These are phyloP conservation scores for Atopsyche davidsoni DNA, from an alignment of 1,140 invertebrate species.

Conservation along the genomic window DNA sequence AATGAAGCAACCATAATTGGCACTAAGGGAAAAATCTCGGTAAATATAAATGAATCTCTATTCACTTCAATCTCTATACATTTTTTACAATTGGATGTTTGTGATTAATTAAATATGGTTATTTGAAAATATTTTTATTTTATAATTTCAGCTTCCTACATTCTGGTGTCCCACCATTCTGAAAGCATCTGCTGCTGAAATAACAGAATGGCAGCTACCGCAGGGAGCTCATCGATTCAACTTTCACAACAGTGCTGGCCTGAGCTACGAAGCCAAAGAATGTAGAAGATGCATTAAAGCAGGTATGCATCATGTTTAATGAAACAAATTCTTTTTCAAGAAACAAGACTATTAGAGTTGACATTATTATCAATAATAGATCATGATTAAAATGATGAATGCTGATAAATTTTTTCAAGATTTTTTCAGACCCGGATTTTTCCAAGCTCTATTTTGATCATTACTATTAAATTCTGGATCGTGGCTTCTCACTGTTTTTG, in stretches of 20 bases:
- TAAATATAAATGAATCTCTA: constrained; percentile 32
- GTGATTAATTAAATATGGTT: neutral
- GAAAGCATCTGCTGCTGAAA: constrained; percentile 44
- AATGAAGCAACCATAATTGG: constrained; percentile 65
- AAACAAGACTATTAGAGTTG: too few relatives aligned
- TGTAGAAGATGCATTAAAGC: constrained; percentile 41
- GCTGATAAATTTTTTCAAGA: too few relatives aligned
- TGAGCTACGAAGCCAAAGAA: constrained; percentile 65
- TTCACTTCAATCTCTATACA: neutral
- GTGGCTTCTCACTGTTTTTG: too few relatives aligned
- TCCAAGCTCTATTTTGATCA: too few relatives aligned
- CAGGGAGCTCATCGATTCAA: constrained; percentile 47
- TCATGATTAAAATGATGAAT: too few relatives aligned
- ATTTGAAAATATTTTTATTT: constrained; percentile 4
- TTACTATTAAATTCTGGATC: too few relatives aligned
- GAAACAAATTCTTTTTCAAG: too few relatives aligned
- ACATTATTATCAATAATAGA: too few relatives aligned
- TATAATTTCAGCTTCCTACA: constrained; percentile 40
- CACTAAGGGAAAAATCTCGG: constrained; percentile 59
- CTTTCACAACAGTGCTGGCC: constrained; percentile 61
- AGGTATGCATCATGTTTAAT: constrained; percentile 31
- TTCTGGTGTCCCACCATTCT: constrained; percentile 51
- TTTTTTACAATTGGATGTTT: neutral
- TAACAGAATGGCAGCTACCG: constrained; percentile 50
- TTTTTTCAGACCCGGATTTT: too few relatives aligned